Percentiles rank a stretch among this genome's conserved stretches.
phyloP scores from a whole-genome alignment of 2,888 invertebrate genomes.

The Eilema depressum region DNA sequence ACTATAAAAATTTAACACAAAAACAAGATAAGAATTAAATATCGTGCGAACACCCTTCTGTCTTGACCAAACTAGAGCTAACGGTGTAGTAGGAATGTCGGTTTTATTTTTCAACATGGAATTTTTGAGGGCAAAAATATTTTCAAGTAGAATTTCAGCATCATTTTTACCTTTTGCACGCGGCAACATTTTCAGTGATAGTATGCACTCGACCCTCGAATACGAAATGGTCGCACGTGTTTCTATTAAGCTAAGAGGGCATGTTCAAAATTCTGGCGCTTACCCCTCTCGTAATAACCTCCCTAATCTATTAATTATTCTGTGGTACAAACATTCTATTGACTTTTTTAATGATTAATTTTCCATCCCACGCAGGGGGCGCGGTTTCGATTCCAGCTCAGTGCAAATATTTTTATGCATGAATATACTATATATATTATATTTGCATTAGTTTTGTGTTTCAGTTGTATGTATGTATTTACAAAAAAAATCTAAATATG shows the following conservation, averaged over 20 bases:
- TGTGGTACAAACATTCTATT: neutral
- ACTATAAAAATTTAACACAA: no score
- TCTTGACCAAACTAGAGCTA: no score
- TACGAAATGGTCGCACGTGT: neutral
- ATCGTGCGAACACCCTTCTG: no score
- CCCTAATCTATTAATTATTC: neutral
- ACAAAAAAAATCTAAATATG: no score
- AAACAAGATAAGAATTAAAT: no score
- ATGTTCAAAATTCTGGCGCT: neutral
- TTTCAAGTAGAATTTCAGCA: neutral
- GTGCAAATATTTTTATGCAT: no score
- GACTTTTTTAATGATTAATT: neutral
- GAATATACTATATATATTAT: no score
- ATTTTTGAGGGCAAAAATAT: neutral
- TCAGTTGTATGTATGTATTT: no score
- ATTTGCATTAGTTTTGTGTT: no score
- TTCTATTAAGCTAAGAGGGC: constrained; percentile 5
- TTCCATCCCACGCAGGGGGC: no score
- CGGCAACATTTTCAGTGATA: neutral
- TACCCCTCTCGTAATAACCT: neutral
- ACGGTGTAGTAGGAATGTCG: neutral
- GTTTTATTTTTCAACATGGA: neutral
- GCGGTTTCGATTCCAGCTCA: no score
- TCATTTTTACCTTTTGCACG: neutral
- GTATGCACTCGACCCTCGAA: neutral